Evolutionary conservation across 2,797 vertebrate genomes (phyloP), one percentile per base, ranked within the genome.

Genomic region (Sebastes cheni): DNA sequence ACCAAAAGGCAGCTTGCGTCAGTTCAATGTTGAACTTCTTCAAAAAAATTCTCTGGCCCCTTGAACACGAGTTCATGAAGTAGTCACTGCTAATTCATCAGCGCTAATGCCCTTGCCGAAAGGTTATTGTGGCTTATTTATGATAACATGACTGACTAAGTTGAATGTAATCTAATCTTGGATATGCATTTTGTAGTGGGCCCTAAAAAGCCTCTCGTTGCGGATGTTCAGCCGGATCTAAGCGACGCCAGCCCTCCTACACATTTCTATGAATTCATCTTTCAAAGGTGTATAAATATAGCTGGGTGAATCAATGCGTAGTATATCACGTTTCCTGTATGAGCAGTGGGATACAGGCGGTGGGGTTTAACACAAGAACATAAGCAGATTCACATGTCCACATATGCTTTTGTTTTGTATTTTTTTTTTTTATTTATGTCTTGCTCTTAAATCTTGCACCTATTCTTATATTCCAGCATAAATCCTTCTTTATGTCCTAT

Each of bases 241-340:
- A 77, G 69, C 20, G 10, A 64, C 55, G 78, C 73, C 82, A 81
- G 36, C 25, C 54, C 75, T 85, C 83, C 77, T 39, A 78, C 65
- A 25, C 29, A 5, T 61, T 83, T 75, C 66, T 25, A n/a, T 62
- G 75, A 88, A 86, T 83, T 84, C 34, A 67, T 82, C 56, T 65
- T 82, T 84, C 54, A 86, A 80, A 93, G 79, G 69, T 88, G 78
- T 75, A 67, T 84, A 91, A 88, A 93, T 86, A 85, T 83, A 89
- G 75, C 73, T 0, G 42, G 27, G 72, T 81, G 86, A 91, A 87
- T 88, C 68, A 85, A 83, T 88, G 84, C 22, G 16, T 29, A 77
- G 87, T 72, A 23, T 67, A 85, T 87, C 88, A 80, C 54, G 66
- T 89, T 86, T 88, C 80, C 83, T 72, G 81, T 55, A 5, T 16